phyloP scores from a whole-genome alignment of 2,888 invertebrate species.

The Oligia latruncula region DNA sequence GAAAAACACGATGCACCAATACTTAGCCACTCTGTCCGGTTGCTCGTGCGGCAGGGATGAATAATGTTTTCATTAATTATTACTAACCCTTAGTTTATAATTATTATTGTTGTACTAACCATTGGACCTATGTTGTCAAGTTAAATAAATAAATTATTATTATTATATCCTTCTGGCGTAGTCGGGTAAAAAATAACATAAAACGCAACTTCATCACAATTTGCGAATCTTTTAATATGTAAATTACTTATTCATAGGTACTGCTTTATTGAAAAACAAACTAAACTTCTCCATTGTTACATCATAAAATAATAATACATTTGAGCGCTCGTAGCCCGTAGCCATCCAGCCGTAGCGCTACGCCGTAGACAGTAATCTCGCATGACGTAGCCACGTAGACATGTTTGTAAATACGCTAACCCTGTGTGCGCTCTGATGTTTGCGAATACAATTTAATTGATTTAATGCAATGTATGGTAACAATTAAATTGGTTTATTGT shows the following conservation, averaged over 20 bases:
- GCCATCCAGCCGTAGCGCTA: constrained; percentile 61
- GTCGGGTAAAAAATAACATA: too few species aligned
- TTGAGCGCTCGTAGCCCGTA: constrained; percentile 49
- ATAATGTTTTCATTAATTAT: too few species aligned
- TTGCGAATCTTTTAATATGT: not conserved
- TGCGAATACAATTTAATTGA: constrained; percentile 47
- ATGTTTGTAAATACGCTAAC: constrained; percentile 51
- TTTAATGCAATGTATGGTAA: constrained; percentile 44
- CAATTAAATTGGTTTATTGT: constrained; percentile 47
- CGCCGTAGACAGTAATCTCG: constrained; percentile 62
- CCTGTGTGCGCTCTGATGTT: constrained; percentile 34
- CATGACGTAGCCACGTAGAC: constrained; percentile 43
- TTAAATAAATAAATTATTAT: too few species aligned
- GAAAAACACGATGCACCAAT: too few species aligned
- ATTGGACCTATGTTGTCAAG: too few species aligned
- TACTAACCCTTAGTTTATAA: too few species aligned
- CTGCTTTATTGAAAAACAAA: not conserved
- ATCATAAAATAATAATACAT: constrained; percentile 18
- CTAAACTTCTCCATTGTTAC: constrained; percentile 20
- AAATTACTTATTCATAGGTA: not conserved
- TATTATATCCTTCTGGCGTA: too few species aligned
- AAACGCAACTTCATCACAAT: not conserved
- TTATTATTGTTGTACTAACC: too few species aligned
- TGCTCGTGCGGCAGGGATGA: too few species aligned
- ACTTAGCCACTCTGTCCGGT: too few species aligned